phyloP scores from a whole-genome alignment of 2,888 invertebrate genomes.

The Leptopilina drosophilae region DNA sequence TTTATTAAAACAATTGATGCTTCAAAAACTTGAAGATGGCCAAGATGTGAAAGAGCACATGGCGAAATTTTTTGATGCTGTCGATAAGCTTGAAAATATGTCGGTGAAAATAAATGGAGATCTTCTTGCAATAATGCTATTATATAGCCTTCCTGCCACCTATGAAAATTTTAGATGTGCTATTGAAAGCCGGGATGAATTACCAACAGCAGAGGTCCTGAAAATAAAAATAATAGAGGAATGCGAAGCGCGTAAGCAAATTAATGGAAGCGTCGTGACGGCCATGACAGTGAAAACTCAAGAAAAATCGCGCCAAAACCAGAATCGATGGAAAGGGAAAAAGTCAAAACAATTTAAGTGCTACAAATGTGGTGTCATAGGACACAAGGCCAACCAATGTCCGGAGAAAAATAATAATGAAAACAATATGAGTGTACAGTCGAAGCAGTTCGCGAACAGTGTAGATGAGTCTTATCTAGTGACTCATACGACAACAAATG shows the following conservation, averaged over 20 bases:
- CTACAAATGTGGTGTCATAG: too few species aligned
- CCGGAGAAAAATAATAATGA: too few species aligned
- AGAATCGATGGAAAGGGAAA: not conserved
- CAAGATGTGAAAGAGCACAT: slow-evolving; percentile 46
- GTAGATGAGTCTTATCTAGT: slow-evolving; percentile 12
- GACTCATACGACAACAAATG: not conserved
- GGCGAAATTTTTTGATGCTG: slow-evolving; percentile 47
- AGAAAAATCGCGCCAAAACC: not conserved
- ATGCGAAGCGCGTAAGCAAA: not conserved
- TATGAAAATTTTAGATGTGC: slow-evolving; percentile 53
- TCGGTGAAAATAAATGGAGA: slow-evolving; percentile 46
- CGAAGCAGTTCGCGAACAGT: not conserved
- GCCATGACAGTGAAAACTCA: not conserved
- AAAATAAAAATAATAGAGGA: slow-evolving; percentile 53
- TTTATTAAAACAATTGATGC: too few species aligned
- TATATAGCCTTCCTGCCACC: slow-evolving; percentile 50
- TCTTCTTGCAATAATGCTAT: slow-evolving; percentile 39
- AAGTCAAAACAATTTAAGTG: not conserved
- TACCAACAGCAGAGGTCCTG: slow-evolving; percentile 48
- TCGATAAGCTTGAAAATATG: slow-evolving; percentile 49
- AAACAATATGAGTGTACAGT: too few species aligned
- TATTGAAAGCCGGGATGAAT: slow-evolving; percentile 54
- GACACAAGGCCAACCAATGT: too few species aligned
- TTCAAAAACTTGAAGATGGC: slow-evolving; percentile 2
- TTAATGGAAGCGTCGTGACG: not conserved